Evolutionary conservation across 2,797 vertebrate genomes (phyloP).

Genomic region (Ptychobarbus kaznakovi): DNA sequence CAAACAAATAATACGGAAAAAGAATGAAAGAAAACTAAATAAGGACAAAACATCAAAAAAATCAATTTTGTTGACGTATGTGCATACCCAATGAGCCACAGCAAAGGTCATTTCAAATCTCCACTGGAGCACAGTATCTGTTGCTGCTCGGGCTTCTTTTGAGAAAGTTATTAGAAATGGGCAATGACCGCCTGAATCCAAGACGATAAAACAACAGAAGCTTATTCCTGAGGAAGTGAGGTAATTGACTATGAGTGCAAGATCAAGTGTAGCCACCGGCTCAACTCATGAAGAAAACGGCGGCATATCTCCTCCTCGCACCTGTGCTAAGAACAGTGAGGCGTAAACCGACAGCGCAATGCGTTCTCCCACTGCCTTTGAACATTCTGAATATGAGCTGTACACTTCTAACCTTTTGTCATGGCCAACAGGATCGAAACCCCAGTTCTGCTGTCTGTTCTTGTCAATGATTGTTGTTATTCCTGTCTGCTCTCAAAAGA

Average conservation of each 20-base stretch:
- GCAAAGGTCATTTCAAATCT: slow-evolving; percentile 55
- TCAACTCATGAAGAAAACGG: slow-evolving; percentile 51
- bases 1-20: neutral
- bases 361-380: slow-evolving; percentile 26
- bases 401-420: slow-evolving; percentile 36
- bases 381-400: slow-evolving; percentile 35
- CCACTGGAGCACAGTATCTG: slow-evolving; percentile 55
- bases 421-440: slow-evolving; percentile 50
- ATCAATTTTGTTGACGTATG: neutral
- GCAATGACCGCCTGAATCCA: slow-evolving; percentile 57
- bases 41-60: neutral
- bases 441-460: slow-evolving; percentile 18
- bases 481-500: slow-evolving; percentile 39
- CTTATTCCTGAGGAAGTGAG: slow-evolving; percentile 58
- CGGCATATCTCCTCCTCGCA: slow-evolving; percentile 50
- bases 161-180: slow-evolving; percentile 64
- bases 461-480: slow-evolving; percentile 44
- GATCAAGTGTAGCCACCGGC: slow-evolving; percentile 63
- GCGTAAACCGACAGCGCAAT: slow-evolving; percentile 14
- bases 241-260: slow-evolving; percentile 66
- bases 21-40: neutral
- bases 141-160: slow-evolving; percentile 53
- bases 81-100: slow-evolving; percentile 12
- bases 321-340: slow-evolving; percentile 49
- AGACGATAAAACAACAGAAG: slow-evolving; percentile 60